phyloP scores from a whole-genome alignment of 2,888 invertebrate species.

The Blastobasis lacticolella region DNA sequence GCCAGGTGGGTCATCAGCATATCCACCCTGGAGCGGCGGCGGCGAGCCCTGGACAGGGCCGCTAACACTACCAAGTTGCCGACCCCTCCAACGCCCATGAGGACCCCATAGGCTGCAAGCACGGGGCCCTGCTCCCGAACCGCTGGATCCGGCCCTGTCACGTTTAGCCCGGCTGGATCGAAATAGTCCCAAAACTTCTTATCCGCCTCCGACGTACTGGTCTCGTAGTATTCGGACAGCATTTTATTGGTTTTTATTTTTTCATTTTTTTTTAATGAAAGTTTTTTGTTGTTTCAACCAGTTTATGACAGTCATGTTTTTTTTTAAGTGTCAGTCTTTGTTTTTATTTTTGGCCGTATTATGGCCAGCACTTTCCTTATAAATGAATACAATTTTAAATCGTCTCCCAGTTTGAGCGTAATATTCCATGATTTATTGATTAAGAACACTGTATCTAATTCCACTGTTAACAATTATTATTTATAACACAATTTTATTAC shows the following conservation, averaged over 20 bases:
- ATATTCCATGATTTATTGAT: too few species aligned
- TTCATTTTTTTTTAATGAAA: not conserved
- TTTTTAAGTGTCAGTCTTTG: too few species aligned
- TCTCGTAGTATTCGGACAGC: slow-evolving; percentile 2
- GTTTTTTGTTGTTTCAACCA: too few species aligned
- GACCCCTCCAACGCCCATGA: slow-evolving; percentile 78
- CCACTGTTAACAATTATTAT: too few species aligned
- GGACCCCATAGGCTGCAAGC: slow-evolving; percentile 76
- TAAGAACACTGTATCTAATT: too few species aligned
- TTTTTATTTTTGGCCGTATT: too few species aligned
- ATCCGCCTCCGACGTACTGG: slow-evolving; percentile 31
- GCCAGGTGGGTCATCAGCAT: slow-evolving; percentile 85
- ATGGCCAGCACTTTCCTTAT: too few species aligned
- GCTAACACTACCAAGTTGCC: slow-evolving; percentile 83
- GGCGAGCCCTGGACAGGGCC: slow-evolving; percentile 76
- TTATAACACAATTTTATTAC: too few species aligned
- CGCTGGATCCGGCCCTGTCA: slow-evolving; percentile 17
- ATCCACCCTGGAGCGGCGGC: slow-evolving; percentile 82
- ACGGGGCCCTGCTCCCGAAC: slow-evolving; percentile 45
- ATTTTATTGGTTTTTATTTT: not conserved
- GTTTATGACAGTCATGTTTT: too few species aligned
- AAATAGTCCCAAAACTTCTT: slow-evolving; percentile 56
- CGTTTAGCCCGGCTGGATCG: slow-evolving; percentile 23
- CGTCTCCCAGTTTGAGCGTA: too few species aligned
- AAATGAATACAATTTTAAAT: too few species aligned